A percentile compares a stretch with the other conserved stretches of the same genome.
Evolutionary conservation across 2,888 invertebrate genomes (phyloP).

Genomic region (Parthenolecanium corni): DNA sequence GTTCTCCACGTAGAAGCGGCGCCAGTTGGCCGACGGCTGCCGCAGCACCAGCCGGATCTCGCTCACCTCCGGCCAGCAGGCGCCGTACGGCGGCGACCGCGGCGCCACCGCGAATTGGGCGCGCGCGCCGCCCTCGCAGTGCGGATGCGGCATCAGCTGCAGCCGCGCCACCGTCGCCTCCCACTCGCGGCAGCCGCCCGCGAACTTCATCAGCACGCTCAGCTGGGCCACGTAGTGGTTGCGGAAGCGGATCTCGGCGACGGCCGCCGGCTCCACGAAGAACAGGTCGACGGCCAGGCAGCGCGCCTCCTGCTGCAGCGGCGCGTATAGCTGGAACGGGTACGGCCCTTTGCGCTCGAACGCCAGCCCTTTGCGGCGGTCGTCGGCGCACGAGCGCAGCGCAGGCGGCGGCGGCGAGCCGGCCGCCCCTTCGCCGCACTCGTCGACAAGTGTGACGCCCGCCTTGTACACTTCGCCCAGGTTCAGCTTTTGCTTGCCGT

Average conservation of each 20-base stretch:
- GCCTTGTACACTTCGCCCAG: slow-evolving; percentile 12
- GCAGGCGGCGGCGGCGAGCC: neutral
- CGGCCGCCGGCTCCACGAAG: slow-evolving; percentile 11
- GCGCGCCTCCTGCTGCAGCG: neutral
- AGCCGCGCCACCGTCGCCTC: slow-evolving; percentile 22
- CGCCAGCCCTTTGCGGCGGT: neutral
- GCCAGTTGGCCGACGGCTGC: slow-evolving; percentile 31
- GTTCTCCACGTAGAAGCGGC: slow-evolving; percentile 29
- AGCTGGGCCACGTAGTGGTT: slow-evolving; percentile 30
- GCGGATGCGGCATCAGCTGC: slow-evolving; percentile 30
- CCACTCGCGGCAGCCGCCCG: slow-evolving; percentile 20
- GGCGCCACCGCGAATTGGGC: slow-evolving; percentile 27
- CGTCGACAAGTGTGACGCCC: neutral
- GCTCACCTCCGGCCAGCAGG: slow-evolving; percentile 29
- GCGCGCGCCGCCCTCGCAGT: slow-evolving; percentile 30
- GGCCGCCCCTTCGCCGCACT: neutral
- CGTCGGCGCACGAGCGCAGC: slow-evolving; percentile 9
- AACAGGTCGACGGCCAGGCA: slow-evolving; percentile 13
- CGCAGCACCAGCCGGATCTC: slow-evolving; percentile 30
- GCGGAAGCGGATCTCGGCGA: slow-evolving; percentile 29
- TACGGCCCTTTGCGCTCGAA: slow-evolving; percentile 21
- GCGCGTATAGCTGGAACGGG: slow-evolving; percentile 8
- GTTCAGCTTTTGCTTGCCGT: slow-evolving; percentile 16
- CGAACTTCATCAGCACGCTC: slow-evolving; percentile 18
- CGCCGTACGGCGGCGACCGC: neutral